Percentiles rank a stretch among this genome's conserved stretches.
These are phyloP conservation scores for Hylaeus volcanicus DNA, from an alignment of 1,140 invertebrate genomes.

Conservation along the genomic window DNA sequence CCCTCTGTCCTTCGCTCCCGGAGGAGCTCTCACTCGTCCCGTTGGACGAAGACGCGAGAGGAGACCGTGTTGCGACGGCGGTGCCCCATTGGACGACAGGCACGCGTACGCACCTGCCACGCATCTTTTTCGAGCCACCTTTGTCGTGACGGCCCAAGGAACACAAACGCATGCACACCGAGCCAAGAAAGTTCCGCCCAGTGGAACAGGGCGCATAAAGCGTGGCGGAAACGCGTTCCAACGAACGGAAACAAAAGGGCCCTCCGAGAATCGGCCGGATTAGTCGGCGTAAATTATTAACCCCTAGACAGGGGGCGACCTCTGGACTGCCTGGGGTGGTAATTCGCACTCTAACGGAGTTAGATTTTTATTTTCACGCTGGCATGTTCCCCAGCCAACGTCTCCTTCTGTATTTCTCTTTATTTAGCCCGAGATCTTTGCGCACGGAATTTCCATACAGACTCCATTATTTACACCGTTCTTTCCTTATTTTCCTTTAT, in stretches of 20 bases:
- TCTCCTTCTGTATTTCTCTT: too few relatives aligned
- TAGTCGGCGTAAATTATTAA: conserved; percentile 34
- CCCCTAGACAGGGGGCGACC: neutral
- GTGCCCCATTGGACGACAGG: conserved; percentile 73
- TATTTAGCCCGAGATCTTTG: too few relatives aligned
- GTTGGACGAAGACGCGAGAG: conserved; percentile 18
- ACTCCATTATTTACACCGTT: too few relatives aligned
- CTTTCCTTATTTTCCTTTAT: too few relatives aligned
- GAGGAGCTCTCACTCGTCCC: neutral
- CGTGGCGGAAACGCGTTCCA: conserved; percentile 52
- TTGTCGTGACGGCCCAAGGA: conserved; percentile 67
- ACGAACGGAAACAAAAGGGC: conserved; percentile 21
- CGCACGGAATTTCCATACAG: too few relatives aligned
- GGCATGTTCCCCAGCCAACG: too few relatives aligned
- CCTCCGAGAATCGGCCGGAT: conserved; percentile 3
- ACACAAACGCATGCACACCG: conserved; percentile 51
- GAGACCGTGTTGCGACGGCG: conserved; percentile 8
- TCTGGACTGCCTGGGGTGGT: too few relatives aligned
- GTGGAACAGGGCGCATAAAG: conserved; percentile 45
- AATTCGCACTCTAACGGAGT: too few relatives aligned
- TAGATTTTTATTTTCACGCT: too few relatives aligned
- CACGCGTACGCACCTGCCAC: conserved; percentile 78
- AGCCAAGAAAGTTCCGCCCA: conserved; percentile 47
- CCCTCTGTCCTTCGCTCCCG: neutral
- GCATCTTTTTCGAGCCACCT: conserved; percentile 73